Evolutionary conservation across 2,113 vertebrate genomes (phyloP), one percentile per base, ranked within the genome.

Genomic region (Regulus satrapa): DNA sequence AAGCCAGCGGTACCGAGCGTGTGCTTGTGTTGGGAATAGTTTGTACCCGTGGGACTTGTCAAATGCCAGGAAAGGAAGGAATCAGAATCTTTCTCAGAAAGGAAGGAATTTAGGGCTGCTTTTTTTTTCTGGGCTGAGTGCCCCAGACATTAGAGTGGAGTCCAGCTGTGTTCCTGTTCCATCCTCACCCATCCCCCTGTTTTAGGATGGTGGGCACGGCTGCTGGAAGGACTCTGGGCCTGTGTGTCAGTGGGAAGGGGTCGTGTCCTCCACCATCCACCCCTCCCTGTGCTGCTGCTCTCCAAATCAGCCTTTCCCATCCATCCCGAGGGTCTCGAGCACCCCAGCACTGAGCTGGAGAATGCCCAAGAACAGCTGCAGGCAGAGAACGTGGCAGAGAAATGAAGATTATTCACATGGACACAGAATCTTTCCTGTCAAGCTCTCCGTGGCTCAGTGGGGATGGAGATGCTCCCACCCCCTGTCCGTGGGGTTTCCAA

Each of bases 1-100:
- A 43, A 67, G 66, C 46, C 55, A 32, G 66, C 10, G 18, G 28
- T 40, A 5, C 78, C 0, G 0, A 76, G 68, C 6, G 0, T 4
- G 9, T 45, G 6, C 85, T 76, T 77, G 51, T 2, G 1, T 32
- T 93, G 55, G 83, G 85, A 88, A 59, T 52, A 83, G 63, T 79
- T 84, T 73, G 75, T 89, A 2, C 79, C 73, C 74, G 75, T 46
- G 79, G 74, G 82, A 54, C 55, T 31, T 62, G 52, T 72, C 41
- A 40, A 43, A 41, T 7, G 45, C 74, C 85, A 85, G 71, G 64
- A 86, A 45, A 80, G 31, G n/a, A n/a, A n/a, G n/a, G n/a, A n/a
- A n/a, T n/a, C n/a, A n/a, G n/a, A n/a, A n/a, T n/a, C n/a, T n/a
- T 18, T 46, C 11, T 34, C 36, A 66, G 54, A 88, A 88, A 80